These are phyloP conservation scores for Palythoa caribaeorum DNA, from an alignment of 92 coral and sea anemone species.

Conservation along the genomic window DNA sequence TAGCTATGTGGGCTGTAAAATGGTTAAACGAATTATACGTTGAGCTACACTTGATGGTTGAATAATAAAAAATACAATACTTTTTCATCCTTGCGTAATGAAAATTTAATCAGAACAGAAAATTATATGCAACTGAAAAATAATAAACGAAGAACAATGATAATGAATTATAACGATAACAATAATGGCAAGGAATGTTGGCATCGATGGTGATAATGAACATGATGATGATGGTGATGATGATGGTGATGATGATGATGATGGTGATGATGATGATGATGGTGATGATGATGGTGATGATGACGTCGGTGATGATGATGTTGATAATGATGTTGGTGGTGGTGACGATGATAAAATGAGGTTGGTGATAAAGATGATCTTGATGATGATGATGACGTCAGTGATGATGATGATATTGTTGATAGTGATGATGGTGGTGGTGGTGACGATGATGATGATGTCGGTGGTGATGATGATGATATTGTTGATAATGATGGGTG, in stretches of 20 bases:
- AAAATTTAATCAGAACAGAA: no score
- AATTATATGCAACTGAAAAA: no score
- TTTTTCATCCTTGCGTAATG: no score
- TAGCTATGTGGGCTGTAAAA: constrained; percentile 81
- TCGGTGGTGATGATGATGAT: not conserved
- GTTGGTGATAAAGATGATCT: no score
- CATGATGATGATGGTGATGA: not conserved
- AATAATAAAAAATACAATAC: no score
- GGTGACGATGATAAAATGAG: no score
- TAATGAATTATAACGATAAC: not conserved
- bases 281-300: not conserved
- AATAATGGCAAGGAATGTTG: not conserved
- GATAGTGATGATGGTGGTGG: no score
- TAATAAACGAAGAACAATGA: not conserved
- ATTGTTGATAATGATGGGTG: not conserved
- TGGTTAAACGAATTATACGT: not conserved
- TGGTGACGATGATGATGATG: not conserved
- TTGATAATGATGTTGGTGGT: no score
- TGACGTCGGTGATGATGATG: not conserved
- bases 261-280: not conserved
- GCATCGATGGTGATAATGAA: not conserved
- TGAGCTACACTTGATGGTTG: not conserved
- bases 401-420: no score
- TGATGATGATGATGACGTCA: no score
- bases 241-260: not conserved